Base-by-base conservation (phyloP, 2,113 vertebrate genomes). In the Ceyx melanurus region DNA sequence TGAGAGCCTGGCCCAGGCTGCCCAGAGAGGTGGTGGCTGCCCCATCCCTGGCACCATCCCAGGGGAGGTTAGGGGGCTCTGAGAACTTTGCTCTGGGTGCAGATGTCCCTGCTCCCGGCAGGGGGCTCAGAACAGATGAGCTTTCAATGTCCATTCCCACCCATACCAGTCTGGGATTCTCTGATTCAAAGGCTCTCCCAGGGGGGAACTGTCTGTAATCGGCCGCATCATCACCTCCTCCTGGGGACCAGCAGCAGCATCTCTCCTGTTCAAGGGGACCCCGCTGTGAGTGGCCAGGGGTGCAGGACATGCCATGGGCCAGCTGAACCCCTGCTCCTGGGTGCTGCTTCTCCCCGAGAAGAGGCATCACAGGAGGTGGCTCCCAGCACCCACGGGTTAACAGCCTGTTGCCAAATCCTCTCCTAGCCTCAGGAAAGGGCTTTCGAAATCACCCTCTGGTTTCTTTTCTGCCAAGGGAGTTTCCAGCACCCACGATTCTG, bases 401-500 rank as follows among this genome's bases (percentile, higher is more conserved):
- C 10, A 40, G 74, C 73, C 45, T 2, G 5, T 37, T 83, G 72
- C 53, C 43, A 77, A 76, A 64, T 12, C 29, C 31, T 31, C 81
- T 71, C 40, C 53, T 1, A 26, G 23, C 28, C 3, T 15, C 1
- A 8, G 46, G 72, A 42, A 62, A 2, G 25, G 13, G 31, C 2
- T 45, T 83, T 20, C 0, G 18, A 72, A 68, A 95, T 72, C 2
- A 18, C 45, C 20, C 51, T 23, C n/a, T 0, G 10, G 35, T 42
- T 28, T 56, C 42, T 8, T 9, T 15, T 48, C 74, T 56, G 6
- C 76, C 51, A 8, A 61, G 50, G 51, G 62, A 65, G 5, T 50
- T 48, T 48, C 51, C 66, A 51, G 33, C 50, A 54, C 31, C 26
- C 0, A 0, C 1, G 46, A 11, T 8, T n/a, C 53, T 25, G 17